These are phyloP conservation scores for Crax fasciolata DNA, from an alignment of 2,797 vertebrate genomes.

Conservation along the genomic window DNA sequence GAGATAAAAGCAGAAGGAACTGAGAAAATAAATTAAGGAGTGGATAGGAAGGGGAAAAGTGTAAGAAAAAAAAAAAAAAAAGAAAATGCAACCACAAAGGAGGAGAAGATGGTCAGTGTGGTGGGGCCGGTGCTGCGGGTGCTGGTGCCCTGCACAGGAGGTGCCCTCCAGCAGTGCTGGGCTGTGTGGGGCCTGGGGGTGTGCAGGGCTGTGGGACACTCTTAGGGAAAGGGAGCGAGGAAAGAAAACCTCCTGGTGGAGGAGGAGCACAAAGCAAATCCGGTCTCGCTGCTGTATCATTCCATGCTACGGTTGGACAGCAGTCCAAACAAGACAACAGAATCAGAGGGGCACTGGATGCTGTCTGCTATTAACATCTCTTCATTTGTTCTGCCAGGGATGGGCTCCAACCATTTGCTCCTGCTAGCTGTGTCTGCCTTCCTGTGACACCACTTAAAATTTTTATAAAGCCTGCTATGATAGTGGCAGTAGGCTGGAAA, in stretches of 20 bases:
- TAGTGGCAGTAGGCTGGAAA: conserved; percentile 19
- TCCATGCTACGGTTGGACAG: not conserved
- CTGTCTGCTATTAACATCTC: conserved; percentile 34
- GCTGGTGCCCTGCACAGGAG: not conserved
- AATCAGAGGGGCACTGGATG: not conserved
- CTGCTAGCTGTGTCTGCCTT: conserved; percentile 6
- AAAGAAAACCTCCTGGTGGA: not conserved
- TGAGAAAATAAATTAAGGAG: conserved; percentile 13
- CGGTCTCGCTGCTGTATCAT: not conserved
- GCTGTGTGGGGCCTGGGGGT: not conserved
- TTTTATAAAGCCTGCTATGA: conserved; percentile 58
- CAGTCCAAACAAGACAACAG: not conserved
- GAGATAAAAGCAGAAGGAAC: conserved; percentile 7
- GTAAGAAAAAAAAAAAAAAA: not conserved
- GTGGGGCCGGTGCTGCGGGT: accelerated
- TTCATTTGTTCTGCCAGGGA: conserved; percentile 30
- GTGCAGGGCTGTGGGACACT: not conserved
- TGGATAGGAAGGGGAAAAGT: not conserved
- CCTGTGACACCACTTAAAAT: conserved; percentile 55
- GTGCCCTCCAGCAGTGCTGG: accelerated
- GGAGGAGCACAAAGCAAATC: not conserved
- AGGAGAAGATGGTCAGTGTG: not conserved
- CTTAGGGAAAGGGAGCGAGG: not conserved
- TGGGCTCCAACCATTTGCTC: conserved; percentile 18
- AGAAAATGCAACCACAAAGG: not conserved